Conservation (phyloP, 1,140 invertebrate species). For the Ylistrum balloti region DNA sequence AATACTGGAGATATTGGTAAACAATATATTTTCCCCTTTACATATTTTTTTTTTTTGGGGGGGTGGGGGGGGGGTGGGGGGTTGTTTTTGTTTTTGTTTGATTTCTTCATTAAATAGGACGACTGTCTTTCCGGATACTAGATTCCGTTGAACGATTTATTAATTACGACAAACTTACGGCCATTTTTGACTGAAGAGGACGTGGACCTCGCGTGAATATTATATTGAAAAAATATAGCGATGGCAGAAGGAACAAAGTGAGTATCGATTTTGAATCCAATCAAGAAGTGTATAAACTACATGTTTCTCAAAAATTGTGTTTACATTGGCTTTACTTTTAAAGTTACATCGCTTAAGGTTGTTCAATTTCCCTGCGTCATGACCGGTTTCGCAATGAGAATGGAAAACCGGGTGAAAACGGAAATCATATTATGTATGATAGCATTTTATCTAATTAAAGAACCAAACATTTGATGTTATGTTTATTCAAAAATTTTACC, state of each 20-base stretch:
- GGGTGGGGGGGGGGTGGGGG: no score
- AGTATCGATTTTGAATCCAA: conserved; percentile 11
- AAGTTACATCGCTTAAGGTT: not conserved
- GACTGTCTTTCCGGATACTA: not conserved
- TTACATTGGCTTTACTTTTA: not conserved
- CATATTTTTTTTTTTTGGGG: no score
- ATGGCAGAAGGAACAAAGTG: conserved; percentile 73
- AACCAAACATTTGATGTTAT: not conserved
- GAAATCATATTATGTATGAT: not conserved
- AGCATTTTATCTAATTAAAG: not conserved
- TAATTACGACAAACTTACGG: not conserved
- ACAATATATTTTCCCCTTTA: no score
- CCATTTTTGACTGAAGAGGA: conserved; percentile 53
- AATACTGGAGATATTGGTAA: no score
- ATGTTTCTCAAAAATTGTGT: not conserved
- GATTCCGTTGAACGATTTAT: not conserved
- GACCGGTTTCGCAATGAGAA: conserved; percentile 21
- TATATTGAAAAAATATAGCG: conserved; percentile 37
- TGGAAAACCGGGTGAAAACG: not conserved
- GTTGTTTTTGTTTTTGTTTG: no score
- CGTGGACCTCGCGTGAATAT: conserved; percentile 13
- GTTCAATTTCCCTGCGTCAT: conserved; percentile 38
- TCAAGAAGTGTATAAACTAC: not conserved
- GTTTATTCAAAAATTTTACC: not conserved
- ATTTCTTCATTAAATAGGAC: no score